These are phyloP conservation scores for Halichoeres trimaculatus DNA, from an alignment of 2,113 vertebrate species.

Conservation along the genomic window DNA sequence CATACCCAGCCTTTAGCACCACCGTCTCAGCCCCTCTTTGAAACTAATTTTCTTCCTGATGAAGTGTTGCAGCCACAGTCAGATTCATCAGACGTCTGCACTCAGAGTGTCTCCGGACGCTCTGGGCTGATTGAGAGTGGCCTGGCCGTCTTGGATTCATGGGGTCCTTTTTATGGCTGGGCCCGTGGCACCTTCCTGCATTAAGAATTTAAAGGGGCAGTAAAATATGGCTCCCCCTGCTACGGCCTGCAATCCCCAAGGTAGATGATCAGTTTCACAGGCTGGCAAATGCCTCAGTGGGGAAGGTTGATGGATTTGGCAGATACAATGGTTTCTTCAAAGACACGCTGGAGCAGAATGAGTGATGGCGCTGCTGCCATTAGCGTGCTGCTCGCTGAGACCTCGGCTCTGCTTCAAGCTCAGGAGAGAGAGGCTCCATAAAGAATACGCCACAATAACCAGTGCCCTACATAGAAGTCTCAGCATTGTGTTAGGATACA, in stretches of 20 bases:
- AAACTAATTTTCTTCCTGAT: constrained; percentile 49
- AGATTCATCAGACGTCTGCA: constrained; percentile 66
- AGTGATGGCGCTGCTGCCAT: constrained; percentile 67
- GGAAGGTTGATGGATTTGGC: constrained; percentile 79
- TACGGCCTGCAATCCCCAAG: constrained; percentile 65
- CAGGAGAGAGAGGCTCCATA: constrained; percentile 10
- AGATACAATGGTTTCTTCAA: constrained; percentile 77
- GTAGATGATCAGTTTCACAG: constrained; percentile 82
- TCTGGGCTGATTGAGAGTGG: constrained; percentile 61
- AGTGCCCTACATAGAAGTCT: not conserved
- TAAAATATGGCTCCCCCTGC: constrained; percentile 71
- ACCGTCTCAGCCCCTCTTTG: constrained; percentile 7
- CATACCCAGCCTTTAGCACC: constrained; percentile 26
- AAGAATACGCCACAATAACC: constrained; percentile 6
- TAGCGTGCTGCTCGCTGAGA: constrained; percentile 53
- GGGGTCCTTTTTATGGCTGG: constrained; percentile 60
- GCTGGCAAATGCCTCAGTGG: constrained; percentile 73
- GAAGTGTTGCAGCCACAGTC: constrained; percentile 55
- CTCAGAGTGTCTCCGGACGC: constrained; percentile 65
- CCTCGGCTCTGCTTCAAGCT: constrained; percentile 55
- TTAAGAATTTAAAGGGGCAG: constrained; percentile 79
- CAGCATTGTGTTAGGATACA: too few relatives aligned
- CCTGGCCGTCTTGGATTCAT: constrained; percentile 55
- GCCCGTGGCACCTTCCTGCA: constrained; percentile 71
- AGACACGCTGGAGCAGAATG: constrained; percentile 65